Percentiles rank a stretch among this genome's conserved stretches.
These are phyloP conservation scores for Lasioglossum malachurum DNA, from an alignment of 2,888 invertebrate genomes.

Conservation along the genomic window DNA sequence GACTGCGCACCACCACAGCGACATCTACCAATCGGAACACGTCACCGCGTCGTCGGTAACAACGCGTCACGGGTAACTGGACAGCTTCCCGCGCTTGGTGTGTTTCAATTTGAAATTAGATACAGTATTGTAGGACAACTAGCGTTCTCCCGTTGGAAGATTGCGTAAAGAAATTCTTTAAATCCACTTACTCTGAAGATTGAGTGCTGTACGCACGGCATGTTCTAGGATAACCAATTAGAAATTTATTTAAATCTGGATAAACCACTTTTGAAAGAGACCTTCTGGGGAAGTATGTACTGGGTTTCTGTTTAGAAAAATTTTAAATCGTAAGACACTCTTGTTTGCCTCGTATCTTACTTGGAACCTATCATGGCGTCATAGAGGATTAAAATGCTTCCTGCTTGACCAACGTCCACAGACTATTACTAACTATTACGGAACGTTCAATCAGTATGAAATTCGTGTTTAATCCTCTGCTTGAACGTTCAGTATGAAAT, in stretches of 20 bases:
- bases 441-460: not conserved
- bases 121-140: not conserved
- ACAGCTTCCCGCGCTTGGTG: not conserved
- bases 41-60: constrained; percentile 54
- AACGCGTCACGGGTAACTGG: constrained; percentile 23
- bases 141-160: not conserved
- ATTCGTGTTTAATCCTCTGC: not conserved
- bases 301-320: not conserved
- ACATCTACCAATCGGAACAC: constrained; percentile 35
- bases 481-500: not conserved
- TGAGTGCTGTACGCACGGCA: not conserved
- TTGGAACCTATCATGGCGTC: not conserved
- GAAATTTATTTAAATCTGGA: not conserved
- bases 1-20: constrained; percentile 55
- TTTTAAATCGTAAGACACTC: too few relatives aligned
- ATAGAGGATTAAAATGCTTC: not conserved
- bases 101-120: not conserved
- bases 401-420: not conserved
- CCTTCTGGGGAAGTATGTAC: not conserved
- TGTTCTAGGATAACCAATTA: not conserved
- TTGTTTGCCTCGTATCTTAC: not conserved
- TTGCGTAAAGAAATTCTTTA: not conserved
- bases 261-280: not conserved
- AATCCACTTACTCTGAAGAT: not conserved
- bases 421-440: too few relatives aligned